Evolutionary conservation across 2,888 invertebrate species (phyloP).

Genomic region (Kuschelorhynchus macadamiae): DNA sequence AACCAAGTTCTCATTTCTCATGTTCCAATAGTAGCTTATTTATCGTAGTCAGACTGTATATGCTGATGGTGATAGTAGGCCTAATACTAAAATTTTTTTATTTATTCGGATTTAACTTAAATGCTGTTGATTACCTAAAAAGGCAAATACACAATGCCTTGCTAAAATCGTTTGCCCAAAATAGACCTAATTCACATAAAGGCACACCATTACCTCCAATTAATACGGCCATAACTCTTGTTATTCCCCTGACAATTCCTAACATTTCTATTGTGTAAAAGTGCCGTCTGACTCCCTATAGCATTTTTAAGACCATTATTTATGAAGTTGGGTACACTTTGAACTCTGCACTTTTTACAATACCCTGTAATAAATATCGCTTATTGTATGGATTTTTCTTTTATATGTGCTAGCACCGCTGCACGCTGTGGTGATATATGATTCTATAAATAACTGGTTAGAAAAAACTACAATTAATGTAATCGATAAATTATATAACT

Average conservation of each 20-base stretch:
- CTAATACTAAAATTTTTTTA: too few relatives aligned
- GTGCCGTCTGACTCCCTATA: constrained; percentile 1
- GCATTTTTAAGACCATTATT: constrained; percentile 29
- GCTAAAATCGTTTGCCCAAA: constrained; percentile 7
- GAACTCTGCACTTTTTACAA: constrained; percentile 19
- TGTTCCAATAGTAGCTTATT: too few relatives aligned
- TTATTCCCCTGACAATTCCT: constrained; percentile 24
- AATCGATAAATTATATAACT: too few relatives aligned
- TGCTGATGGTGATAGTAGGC: too few relatives aligned
- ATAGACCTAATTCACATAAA: constrained; percentile 33
- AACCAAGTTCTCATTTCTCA: too few relatives aligned
- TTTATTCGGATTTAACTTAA: too few relatives aligned
- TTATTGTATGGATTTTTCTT: constrained; percentile 21
- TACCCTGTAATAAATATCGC: constrained; percentile 32
- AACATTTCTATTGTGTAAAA: constrained; percentile 32
- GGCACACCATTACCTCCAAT: constrained; percentile 36
- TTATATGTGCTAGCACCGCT: constrained; percentile 8
- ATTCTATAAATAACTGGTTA: constrained; percentile 17
- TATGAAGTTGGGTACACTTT: constrained; percentile 26
- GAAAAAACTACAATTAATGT: too few relatives aligned
- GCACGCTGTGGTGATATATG: constrained; percentile 24
- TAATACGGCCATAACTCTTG: constrained; percentile 37
- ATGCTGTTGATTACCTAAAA: too few relatives aligned
- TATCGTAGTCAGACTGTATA: too few relatives aligned
- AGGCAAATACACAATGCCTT: neutral